A percentile compares a stretch with the other conserved stretches of the same genome.
Evolutionary conservation across 2,888 invertebrate species (phyloP).

Genomic region (Siphlonurus alternatus): DNA sequence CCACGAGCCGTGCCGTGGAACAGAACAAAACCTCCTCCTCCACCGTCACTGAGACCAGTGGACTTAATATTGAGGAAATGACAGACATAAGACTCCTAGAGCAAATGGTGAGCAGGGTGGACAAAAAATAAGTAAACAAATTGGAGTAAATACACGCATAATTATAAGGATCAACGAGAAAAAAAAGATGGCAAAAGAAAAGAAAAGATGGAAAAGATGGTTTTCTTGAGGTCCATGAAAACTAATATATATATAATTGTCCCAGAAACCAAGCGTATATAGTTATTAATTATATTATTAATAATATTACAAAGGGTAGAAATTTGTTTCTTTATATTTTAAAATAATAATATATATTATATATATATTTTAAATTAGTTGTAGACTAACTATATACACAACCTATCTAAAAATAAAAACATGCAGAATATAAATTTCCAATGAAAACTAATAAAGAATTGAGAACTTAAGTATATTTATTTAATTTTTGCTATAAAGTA

Average conservation of each 20-base stretch:
- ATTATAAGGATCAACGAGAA: too few relatives aligned
- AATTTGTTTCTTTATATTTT: not conserved
- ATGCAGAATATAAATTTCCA: not conserved
- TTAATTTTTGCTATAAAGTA: not conserved
- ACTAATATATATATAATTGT: too few relatives aligned
- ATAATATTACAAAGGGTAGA: not conserved
- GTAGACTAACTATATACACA: too few relatives aligned
- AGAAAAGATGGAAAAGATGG: not conserved
- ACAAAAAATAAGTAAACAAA: not conserved
- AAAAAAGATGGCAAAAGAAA: too few relatives aligned
- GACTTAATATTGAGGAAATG: conserved; percentile 48
- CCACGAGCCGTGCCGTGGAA: conserved; percentile 22
- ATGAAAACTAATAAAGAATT: not conserved
- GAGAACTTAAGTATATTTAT: not conserved
- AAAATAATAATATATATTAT: not conserved
- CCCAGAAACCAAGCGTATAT: too few relatives aligned
- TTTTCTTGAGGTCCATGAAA: not conserved
- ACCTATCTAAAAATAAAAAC: too few relatives aligned
- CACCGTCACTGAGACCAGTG: conserved; percentile 17
- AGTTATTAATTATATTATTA: too few relatives aligned
- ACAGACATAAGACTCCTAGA: conserved; percentile 52
- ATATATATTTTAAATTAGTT: too few relatives aligned
- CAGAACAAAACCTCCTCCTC: conserved; percentile 21
- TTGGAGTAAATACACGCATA: not conserved
- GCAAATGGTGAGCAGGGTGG: conserved; percentile 42